phyloP scores from a whole-genome alignment of 2,888 invertebrate species.

The Callosobruchus maculatus region DNA sequence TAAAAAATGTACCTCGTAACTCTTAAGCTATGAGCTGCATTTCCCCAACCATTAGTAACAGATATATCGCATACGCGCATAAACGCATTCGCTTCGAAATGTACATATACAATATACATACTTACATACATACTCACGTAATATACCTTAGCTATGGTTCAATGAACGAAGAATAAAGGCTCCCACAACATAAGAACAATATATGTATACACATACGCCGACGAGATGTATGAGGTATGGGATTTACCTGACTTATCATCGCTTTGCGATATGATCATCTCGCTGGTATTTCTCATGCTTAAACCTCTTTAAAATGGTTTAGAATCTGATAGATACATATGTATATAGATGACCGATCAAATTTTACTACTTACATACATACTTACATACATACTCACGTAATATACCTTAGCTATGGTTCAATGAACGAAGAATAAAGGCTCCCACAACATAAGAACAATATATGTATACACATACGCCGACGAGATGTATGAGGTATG shows the following conservation, averaged over 20 bases:
- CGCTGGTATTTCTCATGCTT: no score
- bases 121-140: no score
- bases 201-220: no score
- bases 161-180: not conserved
- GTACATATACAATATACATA: no score
- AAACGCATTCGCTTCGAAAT: no score
- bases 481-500: not conserved
- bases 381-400: no score
- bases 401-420: not conserved
- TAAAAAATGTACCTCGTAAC: not conserved
- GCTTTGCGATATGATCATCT: no score
- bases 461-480: no score
- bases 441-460: not conserved
- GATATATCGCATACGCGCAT: not conserved
- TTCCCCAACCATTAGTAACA: not conserved
- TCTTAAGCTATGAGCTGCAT: not conserved
- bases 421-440: not conserved
- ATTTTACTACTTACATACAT: no score
- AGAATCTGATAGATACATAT: no score
- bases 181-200: not conserved
- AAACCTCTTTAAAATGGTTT: no score
- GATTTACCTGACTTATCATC: not conserved
- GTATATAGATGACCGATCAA: no score
- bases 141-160: not conserved
- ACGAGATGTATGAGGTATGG: not conserved